These are phyloP conservation scores for Thymelicus sylvestris DNA, from an alignment of 2,888 invertebrate species.

Conservation along the genomic window DNA sequence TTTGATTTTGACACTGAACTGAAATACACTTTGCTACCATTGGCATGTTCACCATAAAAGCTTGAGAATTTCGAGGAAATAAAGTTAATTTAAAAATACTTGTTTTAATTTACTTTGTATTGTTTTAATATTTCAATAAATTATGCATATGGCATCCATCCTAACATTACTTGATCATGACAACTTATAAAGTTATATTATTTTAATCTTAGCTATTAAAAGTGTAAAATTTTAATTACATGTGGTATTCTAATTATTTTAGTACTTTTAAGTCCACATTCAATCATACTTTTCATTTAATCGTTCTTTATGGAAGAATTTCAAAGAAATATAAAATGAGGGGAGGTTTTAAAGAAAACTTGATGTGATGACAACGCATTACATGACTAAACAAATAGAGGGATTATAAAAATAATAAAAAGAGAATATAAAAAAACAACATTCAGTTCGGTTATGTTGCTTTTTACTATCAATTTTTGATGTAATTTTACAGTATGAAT, in stretches of 20 bases:
- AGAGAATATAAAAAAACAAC: conserved; percentile 73
- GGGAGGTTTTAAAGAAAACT: conserved; percentile 6
- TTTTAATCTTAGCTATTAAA: conserved; percentile 20
- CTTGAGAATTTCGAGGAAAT: neutral
- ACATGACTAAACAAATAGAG: conserved; percentile 1
- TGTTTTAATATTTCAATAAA: conserved; percentile 19
- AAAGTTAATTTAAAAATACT: conserved; percentile 12
- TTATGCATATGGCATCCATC: conserved; percentile 15
- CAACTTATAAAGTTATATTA: conserved; percentile 5
- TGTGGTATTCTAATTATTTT: conserved; percentile 21
- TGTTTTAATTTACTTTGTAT: conserved; percentile 1
- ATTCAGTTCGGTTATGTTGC: conserved; percentile 81
- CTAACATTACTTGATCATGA: neutral
- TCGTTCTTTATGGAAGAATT: neutral
- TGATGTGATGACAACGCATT: neutral
- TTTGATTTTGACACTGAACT: too few species aligned
- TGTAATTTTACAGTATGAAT: conserved; percentile 84
- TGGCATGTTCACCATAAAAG: too few species aligned
- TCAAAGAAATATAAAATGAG: conserved; percentile 9
- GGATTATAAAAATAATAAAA: conserved; percentile 46
- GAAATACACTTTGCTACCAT: too few species aligned
- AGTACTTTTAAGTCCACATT: conserved; percentile 6
- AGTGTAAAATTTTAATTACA: conserved; percentile 9
- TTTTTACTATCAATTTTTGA: conserved; percentile 85
- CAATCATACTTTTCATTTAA: conserved; percentile 8